Evolutionary conservation across 2,888 invertebrate genomes (phyloP).

Genomic region (Eubasilissa splendida): DNA sequence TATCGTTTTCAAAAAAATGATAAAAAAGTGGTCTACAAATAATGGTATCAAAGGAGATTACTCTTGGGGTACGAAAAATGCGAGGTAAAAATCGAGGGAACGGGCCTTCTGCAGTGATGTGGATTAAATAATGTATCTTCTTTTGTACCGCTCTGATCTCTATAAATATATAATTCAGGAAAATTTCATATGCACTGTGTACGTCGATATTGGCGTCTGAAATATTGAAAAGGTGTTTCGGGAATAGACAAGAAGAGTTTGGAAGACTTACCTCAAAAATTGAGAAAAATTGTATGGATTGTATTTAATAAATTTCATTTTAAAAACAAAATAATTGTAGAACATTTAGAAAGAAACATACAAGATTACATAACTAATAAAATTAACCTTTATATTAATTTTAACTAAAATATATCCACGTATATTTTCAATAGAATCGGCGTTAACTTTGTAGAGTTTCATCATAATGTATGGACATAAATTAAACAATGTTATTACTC

Average conservation of each 20-base stretch:
- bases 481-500: too few relatives aligned
- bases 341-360: too few relatives aligned
- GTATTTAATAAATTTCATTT: too few relatives aligned
- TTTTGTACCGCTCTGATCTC: constrained; percentile 51
- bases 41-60: constrained; percentile 43
- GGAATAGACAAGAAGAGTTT: constrained; percentile 43
- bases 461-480: too few relatives aligned
- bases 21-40: constrained; percentile 33
- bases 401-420: too few relatives aligned
- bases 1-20: neutral
- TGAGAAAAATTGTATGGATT: neutral
- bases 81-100: constrained; percentile 51
- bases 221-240: constrained; percentile 53
- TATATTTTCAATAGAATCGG: too few relatives aligned
- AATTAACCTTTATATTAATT: too few relatives aligned
- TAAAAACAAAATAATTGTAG: too few relatives aligned
- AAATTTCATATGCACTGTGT: constrained; percentile 55
- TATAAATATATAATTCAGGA: constrained; percentile 55
- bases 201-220: constrained; percentile 53
- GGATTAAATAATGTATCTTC: constrained; percentile 56
- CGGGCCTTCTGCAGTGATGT: constrained; percentile 46
- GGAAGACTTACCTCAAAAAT: neutral
- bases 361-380: too few relatives aligned
- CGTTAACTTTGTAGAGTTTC: too few relatives aligned
- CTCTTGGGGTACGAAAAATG: constrained; percentile 39